A percentile compares a stretch with the other conserved stretches of the same genome.
These are phyloP conservation scores for Monopis laevigella DNA, from an alignment of 2,888 invertebrate species.

Conservation along the genomic window DNA sequence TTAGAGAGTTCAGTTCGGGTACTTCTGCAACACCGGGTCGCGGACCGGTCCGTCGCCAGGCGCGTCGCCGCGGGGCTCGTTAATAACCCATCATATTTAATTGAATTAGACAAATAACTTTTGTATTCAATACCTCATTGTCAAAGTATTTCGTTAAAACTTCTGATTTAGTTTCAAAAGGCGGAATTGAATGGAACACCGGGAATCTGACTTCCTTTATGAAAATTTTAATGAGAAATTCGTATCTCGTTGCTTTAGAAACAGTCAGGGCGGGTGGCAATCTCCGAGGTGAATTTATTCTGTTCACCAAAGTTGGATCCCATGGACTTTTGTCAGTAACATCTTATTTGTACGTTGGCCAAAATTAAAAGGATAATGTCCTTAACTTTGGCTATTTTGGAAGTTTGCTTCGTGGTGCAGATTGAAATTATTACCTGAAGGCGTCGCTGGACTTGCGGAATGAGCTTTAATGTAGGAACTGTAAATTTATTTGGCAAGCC, in stretches of 20 bases:
- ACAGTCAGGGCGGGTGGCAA: constrained; percentile 38
- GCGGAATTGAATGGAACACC: constrained; percentile 46
- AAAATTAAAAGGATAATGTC: constrained; percentile 58
- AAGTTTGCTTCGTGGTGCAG: constrained; percentile 45
- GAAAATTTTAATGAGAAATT: constrained; percentile 62
- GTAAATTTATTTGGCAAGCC: constrained; percentile 51
- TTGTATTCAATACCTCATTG: constrained; percentile 43
- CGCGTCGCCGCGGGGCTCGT: too few species aligned
- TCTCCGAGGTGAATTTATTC: constrained; percentile 47
- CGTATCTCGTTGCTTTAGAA: constrained; percentile 52
- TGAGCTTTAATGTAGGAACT: constrained; percentile 45
- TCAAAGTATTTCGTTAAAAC: constrained; percentile 51
- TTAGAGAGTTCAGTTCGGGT: too few species aligned
- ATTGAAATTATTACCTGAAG: constrained; percentile 59
- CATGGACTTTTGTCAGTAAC: constrained; percentile 35
- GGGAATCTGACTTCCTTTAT: constrained; percentile 43
- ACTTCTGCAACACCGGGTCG: too few species aligned
- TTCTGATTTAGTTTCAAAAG: constrained; percentile 58
- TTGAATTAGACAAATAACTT: constrained; percentile 26
- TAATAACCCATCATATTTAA: constrained; percentile 25
- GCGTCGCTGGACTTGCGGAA: constrained; percentile 22
- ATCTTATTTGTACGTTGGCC: constrained; percentile 43
- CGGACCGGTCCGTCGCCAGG: too few species aligned
- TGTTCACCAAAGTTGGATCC: constrained; percentile 36
- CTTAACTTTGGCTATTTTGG: constrained; percentile 50